A percentile compares a stretch with the other conserved stretches of the same genome.
Evolutionary conservation across 2,113 vertebrate genomes (phyloP).

Genomic region (Grus americana): DNA sequence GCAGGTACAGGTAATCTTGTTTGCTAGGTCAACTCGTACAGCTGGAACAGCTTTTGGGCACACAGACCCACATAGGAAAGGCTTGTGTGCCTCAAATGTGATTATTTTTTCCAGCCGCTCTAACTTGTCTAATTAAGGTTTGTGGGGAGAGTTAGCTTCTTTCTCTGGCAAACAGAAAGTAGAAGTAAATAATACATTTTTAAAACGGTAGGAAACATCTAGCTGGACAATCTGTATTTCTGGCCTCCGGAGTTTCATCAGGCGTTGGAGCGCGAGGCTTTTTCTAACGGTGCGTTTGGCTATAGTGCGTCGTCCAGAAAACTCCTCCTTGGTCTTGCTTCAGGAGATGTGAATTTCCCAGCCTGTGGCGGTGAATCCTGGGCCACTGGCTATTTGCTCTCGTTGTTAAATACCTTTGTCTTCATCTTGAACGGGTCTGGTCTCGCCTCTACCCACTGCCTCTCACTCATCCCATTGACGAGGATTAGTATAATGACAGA

Average conservation of each 20-base stretch:
- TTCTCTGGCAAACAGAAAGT: constrained; percentile 7
- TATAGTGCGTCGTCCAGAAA: rapidly evolving
- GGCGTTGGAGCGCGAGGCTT: background rate
- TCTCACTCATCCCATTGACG: background rate
- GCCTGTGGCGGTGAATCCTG: background rate
- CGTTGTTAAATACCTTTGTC: background rate
- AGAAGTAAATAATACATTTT: background rate
- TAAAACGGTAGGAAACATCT: background rate
- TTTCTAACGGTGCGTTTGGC: background rate
- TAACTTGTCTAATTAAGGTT: background rate
- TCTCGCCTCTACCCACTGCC: rapidly evolving
- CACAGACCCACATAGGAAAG: background rate
- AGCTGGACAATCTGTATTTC: background rate
- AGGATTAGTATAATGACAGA: background rate
- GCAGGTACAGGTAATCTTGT: constrained; percentile 27
- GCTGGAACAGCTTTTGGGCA: constrained; percentile 17
- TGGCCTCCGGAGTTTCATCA: background rate
- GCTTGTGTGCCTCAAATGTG: background rate
- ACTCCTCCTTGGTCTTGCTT: background rate
- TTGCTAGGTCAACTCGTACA: background rate
- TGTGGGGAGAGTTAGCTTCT: background rate
- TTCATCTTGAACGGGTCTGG: background rate
- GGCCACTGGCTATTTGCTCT: background rate
- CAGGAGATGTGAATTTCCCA: background rate
- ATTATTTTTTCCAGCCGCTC: constrained; percentile 9